Percentiles rank a stretch among this genome's conserved stretches.
Conservation (phyloP, 2,888 invertebrate genomes). For the Aphrophora alni region DNA sequence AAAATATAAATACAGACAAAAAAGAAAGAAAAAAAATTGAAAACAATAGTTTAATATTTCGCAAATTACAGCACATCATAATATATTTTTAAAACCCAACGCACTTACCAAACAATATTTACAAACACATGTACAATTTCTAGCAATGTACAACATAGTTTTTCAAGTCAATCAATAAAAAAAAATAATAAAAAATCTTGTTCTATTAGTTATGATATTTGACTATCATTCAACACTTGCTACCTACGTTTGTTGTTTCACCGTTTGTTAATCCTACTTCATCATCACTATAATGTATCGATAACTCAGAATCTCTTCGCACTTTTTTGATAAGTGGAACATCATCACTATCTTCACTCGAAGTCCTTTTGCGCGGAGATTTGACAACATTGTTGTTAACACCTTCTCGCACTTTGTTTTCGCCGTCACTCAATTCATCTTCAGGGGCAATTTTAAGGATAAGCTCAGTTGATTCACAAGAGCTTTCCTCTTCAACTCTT, state of each 20-base stretch:
- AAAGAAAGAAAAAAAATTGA: background rate
- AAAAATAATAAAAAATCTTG: background rate
- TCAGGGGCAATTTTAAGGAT: slow-evolving; percentile 59
- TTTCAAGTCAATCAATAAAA: background rate
- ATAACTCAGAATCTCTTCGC: slow-evolving; percentile 72
- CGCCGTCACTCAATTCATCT: slow-evolving; percentile 56
- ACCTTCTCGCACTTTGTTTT: slow-evolving; percentile 47
- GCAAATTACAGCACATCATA: background rate
- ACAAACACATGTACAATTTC: background rate
- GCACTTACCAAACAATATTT: slow-evolving; percentile 6
- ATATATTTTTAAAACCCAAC: background rate
- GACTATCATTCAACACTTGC: background rate
- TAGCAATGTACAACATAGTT: background rate
- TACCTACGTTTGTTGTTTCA: slow-evolving; percentile 3
- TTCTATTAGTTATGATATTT: background rate
- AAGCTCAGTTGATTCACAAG: slow-evolving; percentile 58
- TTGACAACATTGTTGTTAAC: slow-evolving; percentile 49
- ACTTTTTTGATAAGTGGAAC: slow-evolving; percentile 69
- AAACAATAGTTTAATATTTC: background rate
- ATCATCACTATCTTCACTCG: slow-evolving; percentile 61
- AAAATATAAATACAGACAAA: background rate
- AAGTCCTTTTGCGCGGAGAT: slow-evolving; percentile 54
- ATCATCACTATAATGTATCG: slow-evolving; percentile 76
- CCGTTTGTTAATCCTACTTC: slow-evolving; percentile 60
- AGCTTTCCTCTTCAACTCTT: slow-evolving; percentile 53